Evolutionary conservation across 30 jellyfish, hydroid and myxozoan genomes (phyloP), one percentile per base, ranked within the genome.

Genomic region (Nemopilema nomurai): DNA sequence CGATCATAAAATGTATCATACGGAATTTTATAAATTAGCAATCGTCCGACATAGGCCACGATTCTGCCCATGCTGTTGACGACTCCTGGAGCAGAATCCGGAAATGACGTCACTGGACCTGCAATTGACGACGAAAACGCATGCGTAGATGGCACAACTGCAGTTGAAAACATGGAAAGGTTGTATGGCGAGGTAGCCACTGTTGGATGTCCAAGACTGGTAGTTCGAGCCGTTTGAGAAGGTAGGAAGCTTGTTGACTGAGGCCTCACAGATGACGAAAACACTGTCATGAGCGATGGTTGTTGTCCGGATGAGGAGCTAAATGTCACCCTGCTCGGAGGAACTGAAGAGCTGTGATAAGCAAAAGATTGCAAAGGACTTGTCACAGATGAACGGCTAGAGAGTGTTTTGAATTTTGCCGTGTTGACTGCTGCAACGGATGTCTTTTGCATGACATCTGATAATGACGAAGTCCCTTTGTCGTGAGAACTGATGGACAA

Each of bases 1-100:
- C 25, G 7, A 31, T 86, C 95, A 72, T 76, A 86, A 32, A 86
- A 86, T n/a, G 95, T 86, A 57, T 86, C 89, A 49, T 62, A 67
- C 28, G 95, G 95, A 22, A 86, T 76, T 49, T 68, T 52, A 52
- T 26, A 86, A 0, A 68, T 50, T 20, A 86, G 67, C 24, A 76
- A 31, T 69, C 86, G 67, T 19, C 95, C 95, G 9, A 86, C 89
- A 23, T 51, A 28, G 4, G 95, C 90, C 28, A 71, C 30, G 13
- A 86, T 23, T 32, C 73, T 52, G 7, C 95, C 89, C 29, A 86
- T 77, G 51, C 95, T 78, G 51, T 86, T 86, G 51, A 86, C 76
- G 22, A 86, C 33, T 8, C 9, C 22, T 18, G 95, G 95, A 28
- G n/a, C 70, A 26, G 95, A 49, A 57, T 86, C 67, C 25, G 89